A percentile compares a stretch with the other conserved stretches of the same genome.
phyloP scores from a whole-genome alignment of 1,140 invertebrate genomes.

The Triops cancriformis region DNA sequence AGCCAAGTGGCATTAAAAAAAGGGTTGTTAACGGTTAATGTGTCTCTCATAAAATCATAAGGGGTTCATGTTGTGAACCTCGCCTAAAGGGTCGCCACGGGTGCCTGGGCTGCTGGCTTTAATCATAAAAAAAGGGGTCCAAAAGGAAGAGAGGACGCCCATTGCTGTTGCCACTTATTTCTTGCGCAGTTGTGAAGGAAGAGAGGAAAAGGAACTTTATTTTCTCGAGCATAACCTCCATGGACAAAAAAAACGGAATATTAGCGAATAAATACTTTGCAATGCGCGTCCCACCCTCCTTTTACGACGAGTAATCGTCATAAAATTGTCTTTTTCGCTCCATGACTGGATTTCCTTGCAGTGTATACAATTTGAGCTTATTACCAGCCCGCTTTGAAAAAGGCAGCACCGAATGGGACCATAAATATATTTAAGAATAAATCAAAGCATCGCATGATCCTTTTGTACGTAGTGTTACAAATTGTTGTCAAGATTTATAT shows the following conservation, averaged over 20 bases:
- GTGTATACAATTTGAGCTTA: too few relatives aligned
- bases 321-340: too few relatives aligned
- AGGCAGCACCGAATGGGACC: too few relatives aligned
- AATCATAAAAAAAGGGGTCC: neutral
- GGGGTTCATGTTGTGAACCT: constrained; percentile 8
- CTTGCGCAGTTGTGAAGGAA: too few relatives aligned
- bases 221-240: neutral
- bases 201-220: neutral
- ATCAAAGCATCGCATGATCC: too few relatives aligned
- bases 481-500: too few relatives aligned
- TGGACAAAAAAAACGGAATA: neutral
- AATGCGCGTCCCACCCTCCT: too few relatives aligned
- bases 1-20: constrained; percentile 11
- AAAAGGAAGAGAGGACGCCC: neutral
- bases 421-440: too few relatives aligned
- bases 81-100: neutral
- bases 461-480: too few relatives aligned
- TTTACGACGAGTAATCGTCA: too few relatives aligned
- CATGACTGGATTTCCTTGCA: too few relatives aligned
- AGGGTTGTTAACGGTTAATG: constrained; percentile 13
- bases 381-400: too few relatives aligned
- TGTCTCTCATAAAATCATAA: constrained; percentile 1
- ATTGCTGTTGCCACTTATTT: neutral
- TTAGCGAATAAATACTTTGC: neutral
- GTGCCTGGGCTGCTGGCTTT: constrained; percentile 2